Base-by-base conservation (phyloP, 2,113 vertebrate genomes). In the Corythornis cristatus region DNA sequence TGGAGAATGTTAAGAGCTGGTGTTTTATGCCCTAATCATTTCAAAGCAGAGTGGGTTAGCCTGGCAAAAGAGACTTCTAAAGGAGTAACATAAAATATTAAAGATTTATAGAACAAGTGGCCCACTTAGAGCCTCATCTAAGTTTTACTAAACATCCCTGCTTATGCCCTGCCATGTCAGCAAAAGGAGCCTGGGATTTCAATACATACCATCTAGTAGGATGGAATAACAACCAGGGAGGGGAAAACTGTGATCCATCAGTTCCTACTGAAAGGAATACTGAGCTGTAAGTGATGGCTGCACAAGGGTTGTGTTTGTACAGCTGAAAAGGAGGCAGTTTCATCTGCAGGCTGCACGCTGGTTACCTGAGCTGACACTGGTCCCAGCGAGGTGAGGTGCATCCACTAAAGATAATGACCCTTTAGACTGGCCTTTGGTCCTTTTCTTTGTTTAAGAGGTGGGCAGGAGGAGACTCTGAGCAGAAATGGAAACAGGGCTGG, bases 101-200 rank as follows among this genome's bases (percentile, higher is more conserved):
- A 96, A 97, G 95, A 97, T 97, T 96, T 96, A 97, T 96, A 91
- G 90, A 95, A 96, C 95, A 96, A 97, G 86, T 90, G 71, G 96
- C 89, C 94, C 83, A 96, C 92, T 96, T 97, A 95, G 33, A 90
- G 91, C 54, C 97, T 97, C 91, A 92, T 95, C 96, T 96, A 93
- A 96, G 92, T 97, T 96, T 96, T 94, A 96, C 82, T 93, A 94
- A 98, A 96, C 80, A 94, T 94, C 75, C 80, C 90, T 96, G 85
- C 88, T 92, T 96, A 95, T 95, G 92, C 87, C 80, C 95, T 95
- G 94, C 95, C 84, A 21, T 90, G 90, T 97, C 97, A 96, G 97
- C 97, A 92, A 84, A 95, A 96, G 95, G 45, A 91, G 73, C 83
- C 87, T 82, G 67, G 73, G 58, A 96, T 97, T 97, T 96, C 97